Conservation (phyloP, 2,888 invertebrate species). For the Rhyacophila evoluta region DNA sequence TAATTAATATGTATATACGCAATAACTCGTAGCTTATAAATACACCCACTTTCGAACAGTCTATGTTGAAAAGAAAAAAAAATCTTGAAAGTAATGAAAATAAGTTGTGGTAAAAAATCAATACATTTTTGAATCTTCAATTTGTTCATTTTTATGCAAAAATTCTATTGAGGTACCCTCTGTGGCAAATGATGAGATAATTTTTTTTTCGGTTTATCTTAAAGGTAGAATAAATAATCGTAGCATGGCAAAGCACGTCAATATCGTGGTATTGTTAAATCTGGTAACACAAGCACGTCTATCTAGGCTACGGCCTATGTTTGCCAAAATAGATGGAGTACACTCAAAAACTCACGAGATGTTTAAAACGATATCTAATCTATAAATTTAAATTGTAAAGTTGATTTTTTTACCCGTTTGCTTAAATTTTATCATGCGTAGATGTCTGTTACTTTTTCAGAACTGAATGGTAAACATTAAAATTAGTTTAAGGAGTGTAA, state of each 20-base stretch:
- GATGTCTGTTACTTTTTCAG: not conserved
- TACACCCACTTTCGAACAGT: too few species aligned
- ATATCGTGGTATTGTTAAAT: not conserved
- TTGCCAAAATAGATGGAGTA: not conserved
- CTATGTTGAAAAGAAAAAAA: too few species aligned
- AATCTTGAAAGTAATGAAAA: too few species aligned
- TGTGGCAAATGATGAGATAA: not conserved
- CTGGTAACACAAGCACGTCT: not conserved
- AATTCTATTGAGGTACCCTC: too few species aligned
- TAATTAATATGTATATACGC: too few species aligned
- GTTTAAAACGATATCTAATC: conserved; percentile 5
- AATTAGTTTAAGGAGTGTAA: too few species aligned
- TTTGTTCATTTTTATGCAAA: too few species aligned
- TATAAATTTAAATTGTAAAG: not conserved
- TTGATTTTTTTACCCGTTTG: not conserved
- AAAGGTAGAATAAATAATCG: not conserved
- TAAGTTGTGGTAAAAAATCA: too few species aligned
- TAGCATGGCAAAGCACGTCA: not conserved
- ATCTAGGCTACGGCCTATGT: not conserved
- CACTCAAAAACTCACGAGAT: not conserved
- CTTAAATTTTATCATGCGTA: not conserved
- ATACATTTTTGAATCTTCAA: too few species aligned
- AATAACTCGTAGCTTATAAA: too few species aligned
- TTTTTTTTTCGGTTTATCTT: not conserved
- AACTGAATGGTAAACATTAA: too few species aligned